Percentiles rank a stretch among this genome's conserved stretches.
Conservation (phyloP, 64 coral and sea anemone genomes). For the Stylophora pistillata region DNA sequence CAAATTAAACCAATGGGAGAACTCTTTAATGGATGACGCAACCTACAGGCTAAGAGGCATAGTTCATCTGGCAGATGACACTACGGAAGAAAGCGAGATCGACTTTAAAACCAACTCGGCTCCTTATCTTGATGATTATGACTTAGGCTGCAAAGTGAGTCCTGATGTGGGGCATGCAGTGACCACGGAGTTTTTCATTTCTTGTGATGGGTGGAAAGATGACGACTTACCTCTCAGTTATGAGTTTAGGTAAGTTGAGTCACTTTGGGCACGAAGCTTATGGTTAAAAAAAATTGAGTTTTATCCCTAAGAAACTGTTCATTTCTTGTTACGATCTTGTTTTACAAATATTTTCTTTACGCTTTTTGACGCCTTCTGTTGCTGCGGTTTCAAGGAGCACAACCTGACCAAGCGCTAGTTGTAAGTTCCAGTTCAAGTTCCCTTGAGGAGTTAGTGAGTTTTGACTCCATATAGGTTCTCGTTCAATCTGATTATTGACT, state of each 20-base stretch:
- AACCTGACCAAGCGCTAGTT: no score
- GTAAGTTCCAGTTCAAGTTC: no score
- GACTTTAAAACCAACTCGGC: conserved; percentile 70
- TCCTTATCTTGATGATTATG: conserved; percentile 20
- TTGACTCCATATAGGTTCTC: no score
- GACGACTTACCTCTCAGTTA: conserved; percentile 66
- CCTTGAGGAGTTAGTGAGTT: no score
- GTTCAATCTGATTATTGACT: no score
- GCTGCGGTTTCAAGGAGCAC: no score
- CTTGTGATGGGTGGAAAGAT: conserved; percentile 50
- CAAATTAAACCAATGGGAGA: conserved; percentile 32
- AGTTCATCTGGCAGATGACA: conserved; percentile 16
- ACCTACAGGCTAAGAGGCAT: not conserved
- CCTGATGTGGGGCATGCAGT: conserved; percentile 64
- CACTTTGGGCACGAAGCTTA: no score
- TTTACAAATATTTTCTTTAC: no score
- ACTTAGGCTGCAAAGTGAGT: not conserved
- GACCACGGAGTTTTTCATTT: conserved; percentile 58
- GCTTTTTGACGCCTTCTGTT: no score
- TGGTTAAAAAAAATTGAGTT: no score
- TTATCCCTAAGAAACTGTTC: no score
- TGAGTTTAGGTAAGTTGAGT: conserved; percentile 62
- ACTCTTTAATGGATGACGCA: conserved; percentile 29
- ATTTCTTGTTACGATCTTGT: no score
- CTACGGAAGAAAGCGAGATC: conserved; percentile 18